These are phyloP conservation scores for Nemoura dubitans DNA, from an alignment of 2,888 invertebrate genomes.

Conservation along the genomic window DNA sequence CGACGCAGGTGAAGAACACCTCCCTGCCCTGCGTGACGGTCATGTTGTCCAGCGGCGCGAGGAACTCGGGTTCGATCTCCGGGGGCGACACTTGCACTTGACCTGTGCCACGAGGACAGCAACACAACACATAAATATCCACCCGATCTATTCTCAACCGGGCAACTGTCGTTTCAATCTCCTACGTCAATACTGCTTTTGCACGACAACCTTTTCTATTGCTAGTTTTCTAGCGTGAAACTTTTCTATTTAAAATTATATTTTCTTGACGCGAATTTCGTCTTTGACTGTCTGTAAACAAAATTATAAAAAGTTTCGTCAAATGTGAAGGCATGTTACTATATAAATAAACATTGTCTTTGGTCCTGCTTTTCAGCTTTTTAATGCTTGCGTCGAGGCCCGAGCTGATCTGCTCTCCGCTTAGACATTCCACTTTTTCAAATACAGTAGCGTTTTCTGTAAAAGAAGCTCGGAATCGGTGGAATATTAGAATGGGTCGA, in stretches of 20 bases:
- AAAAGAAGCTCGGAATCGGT: neutral
- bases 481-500: neutral
- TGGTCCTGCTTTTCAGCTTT: neutral
- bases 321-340: constrained; percentile 3
- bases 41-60: constrained; percentile 84
- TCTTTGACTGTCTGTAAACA: neutral
- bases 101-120: constrained; percentile 62
- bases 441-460: neutral
- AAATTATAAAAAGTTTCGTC: neutral
- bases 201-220: neutral
- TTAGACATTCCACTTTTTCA: neutral
- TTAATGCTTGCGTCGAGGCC: neutral
- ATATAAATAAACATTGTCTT: neutral
- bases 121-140: neutral
- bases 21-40: constrained; percentile 89
- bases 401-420: neutral
- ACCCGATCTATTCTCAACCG: neutral
- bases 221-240: neutral
- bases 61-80: constrained; percentile 79
- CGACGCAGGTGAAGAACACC: constrained; percentile 88
- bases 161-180: neutral
- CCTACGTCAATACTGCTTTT: neutral
- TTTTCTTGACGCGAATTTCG: neutral
- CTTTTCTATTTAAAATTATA: neutral
- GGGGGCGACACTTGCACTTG: constrained; percentile 68